Evolutionary conservation across 2,113 vertebrate genomes (phyloP).

Genomic region (Prolemur simus): DNA sequence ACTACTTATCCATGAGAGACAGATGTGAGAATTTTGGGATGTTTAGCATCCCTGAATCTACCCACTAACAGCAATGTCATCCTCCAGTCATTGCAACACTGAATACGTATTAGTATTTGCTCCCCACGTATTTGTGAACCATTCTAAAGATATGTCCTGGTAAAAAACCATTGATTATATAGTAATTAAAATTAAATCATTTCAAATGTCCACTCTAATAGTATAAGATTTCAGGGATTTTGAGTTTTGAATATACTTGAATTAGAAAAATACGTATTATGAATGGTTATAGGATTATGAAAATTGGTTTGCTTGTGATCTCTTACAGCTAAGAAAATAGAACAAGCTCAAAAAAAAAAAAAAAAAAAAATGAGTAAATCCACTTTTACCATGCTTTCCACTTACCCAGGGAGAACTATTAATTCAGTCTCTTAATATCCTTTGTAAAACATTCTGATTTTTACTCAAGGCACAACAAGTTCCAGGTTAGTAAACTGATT

Average conservation of each 20-base stretch:
- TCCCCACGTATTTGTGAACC: neutral
- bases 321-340: neutral
- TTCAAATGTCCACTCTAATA: neutral
- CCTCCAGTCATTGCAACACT: neutral
- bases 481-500: neutral
- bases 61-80: accelerated
- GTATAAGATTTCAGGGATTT: neutral
- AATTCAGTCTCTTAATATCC: neutral
- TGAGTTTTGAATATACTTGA: neutral
- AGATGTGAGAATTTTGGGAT: neutral
- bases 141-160: neutral
- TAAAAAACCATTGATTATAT: neutral
- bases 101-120: neutral
- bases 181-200: neutral
- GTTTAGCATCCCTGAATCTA: neutral
- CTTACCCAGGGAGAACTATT: neutral
- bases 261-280: neutral
- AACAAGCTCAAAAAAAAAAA: neutral
- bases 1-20: neutral
- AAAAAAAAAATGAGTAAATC: neutral
- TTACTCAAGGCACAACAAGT: neutral
- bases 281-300: neutral
- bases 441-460: neutral
- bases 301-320: neutral
- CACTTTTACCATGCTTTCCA: neutral